These are phyloP conservation scores for Phainopepla nitens DNA, from an alignment of 2,113 vertebrate genomes.

Conservation along the genomic window DNA sequence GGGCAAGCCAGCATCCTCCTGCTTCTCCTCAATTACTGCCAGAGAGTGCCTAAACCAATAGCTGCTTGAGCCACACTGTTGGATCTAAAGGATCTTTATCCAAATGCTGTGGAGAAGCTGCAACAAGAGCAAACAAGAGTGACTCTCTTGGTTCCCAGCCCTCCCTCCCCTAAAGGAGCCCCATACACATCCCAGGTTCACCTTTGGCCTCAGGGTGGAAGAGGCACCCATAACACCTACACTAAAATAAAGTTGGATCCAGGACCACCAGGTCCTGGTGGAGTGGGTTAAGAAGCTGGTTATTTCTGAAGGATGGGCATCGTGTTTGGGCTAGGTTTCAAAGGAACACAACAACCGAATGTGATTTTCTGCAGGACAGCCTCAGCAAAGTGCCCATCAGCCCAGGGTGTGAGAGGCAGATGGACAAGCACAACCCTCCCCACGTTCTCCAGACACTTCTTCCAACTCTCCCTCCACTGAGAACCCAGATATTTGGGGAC, in stretches of 20 bases:
- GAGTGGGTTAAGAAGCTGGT: neutral
- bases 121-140: neutral
- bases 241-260: neutral
- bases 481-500: neutral
- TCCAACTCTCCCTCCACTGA: neutral
- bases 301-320: neutral
- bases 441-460: neutral
- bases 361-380: neutral
- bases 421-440: neutral
- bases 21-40: neutral
- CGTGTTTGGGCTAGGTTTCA: neutral
- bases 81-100: neutral
- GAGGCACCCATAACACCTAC: neutral
- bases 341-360: neutral
- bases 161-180: neutral
- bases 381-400: neutral
- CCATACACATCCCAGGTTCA: neutral
- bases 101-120: neutral
- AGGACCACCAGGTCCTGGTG: neutral
- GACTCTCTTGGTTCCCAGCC: neutral
- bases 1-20: neutral
- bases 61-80: rapidly evolving
- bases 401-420: neutral
- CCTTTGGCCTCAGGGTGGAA: neutral
- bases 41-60: neutral